Evolutionary conservation across 2,888 invertebrate genomes (phyloP).

Genomic region (Megaustenia siamemsis): DNA sequence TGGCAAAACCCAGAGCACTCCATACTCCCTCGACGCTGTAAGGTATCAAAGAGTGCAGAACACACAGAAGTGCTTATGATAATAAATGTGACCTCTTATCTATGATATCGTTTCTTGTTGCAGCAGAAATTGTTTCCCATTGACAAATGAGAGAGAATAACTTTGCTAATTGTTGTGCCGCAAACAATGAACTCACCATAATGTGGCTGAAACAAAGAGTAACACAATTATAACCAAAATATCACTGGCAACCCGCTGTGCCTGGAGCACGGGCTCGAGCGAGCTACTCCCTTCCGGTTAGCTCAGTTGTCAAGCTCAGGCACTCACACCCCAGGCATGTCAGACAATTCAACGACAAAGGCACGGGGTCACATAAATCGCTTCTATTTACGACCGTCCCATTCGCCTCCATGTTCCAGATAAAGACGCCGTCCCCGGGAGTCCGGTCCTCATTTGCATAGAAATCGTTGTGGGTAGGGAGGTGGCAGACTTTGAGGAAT

Average conservation of each 20-base stretch:
- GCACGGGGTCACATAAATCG: background rate
- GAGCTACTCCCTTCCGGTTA: background rate
- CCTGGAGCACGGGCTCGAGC: background rate
- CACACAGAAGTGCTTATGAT: too few relatives aligned
- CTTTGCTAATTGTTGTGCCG: background rate
- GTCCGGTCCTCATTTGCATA: constrained; percentile 34
- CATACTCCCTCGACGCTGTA: too few relatives aligned
- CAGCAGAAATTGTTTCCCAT: too few relatives aligned
- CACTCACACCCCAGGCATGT: background rate
- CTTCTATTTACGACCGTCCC: background rate
- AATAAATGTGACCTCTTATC: too few relatives aligned
- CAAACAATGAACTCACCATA: background rate
- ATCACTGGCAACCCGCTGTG: background rate
- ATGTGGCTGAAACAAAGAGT: too few relatives aligned
- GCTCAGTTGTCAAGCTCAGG: background rate
- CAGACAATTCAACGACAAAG: background rate
- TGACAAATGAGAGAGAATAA: background rate
- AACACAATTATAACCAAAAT: too few relatives aligned
- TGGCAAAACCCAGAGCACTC: too few relatives aligned
- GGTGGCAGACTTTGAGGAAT: background rate
- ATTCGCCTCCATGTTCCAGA: background rate
- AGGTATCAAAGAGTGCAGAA: too few relatives aligned
- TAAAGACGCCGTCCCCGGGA: background rate
- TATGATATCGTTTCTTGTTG: too few relatives aligned
- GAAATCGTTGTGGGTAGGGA: constrained; percentile 25